A percentile compares a stretch with the other conserved stretches of the same genome.
These are phyloP conservation scores for Rhynchophorus ferrugineus DNA, from an alignment of 1,140 invertebrate genomes.

Conservation along the genomic window DNA sequence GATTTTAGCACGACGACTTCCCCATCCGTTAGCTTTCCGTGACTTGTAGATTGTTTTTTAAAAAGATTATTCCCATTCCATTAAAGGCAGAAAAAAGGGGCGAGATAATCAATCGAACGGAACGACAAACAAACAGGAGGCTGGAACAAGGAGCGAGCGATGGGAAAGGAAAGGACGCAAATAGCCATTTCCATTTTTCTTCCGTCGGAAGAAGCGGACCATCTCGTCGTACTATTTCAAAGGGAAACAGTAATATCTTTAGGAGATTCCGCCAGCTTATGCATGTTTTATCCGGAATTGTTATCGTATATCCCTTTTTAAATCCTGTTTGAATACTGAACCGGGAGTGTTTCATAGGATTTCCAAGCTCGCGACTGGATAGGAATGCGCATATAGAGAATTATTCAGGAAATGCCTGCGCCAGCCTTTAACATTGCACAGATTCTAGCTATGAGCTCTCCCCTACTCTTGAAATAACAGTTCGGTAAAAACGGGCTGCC, in stretches of 20 bases:
- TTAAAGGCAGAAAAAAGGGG: no score
- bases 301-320: background rate
- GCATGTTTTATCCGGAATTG: background rate
- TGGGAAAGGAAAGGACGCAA: no score
- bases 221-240: background rate
- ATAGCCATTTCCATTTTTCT: background rate
- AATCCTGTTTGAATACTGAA: background rate
- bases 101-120: no score
- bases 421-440: background rate
- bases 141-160: no score
- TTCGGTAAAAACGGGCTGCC: no score
- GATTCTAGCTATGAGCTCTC: background rate
- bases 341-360: background rate
- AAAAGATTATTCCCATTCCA: no score
- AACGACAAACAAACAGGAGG: no score
- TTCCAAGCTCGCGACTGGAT: background rate
- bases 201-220: background rate
- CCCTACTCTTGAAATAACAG: background rate
- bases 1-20: no score
- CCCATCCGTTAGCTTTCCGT: no score
- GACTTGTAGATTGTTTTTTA: no score
- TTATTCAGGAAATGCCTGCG: background rate
- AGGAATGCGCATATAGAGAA: background rate
- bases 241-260: background rate
- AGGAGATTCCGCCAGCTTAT: background rate